phyloP scores from a whole-genome alignment of 2,888 invertebrate genomes.

The Acanthosoma haemorrhoidale region DNA sequence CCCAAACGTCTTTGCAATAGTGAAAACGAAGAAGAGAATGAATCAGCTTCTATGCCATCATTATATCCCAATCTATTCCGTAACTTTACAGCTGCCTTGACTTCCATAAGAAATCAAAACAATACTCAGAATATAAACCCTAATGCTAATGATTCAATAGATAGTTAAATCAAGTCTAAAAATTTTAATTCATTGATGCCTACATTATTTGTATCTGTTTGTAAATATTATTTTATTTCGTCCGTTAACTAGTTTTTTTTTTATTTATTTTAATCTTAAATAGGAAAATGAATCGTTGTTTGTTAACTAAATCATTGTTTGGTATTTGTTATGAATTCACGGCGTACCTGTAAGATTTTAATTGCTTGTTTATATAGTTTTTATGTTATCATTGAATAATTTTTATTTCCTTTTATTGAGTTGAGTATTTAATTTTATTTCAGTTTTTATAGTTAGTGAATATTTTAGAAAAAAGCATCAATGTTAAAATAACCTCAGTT shows the following conservation, averaged over 20 bases:
- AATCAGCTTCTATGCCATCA: neutral
- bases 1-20: neutral
- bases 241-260: slow-evolving; percentile 3
- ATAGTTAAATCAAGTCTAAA: neutral
- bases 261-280: neutral
- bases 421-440: too few relatives aligned
- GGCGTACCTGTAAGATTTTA: too few relatives aligned
- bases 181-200: neutral
- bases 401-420: neutral
- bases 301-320: neutral
- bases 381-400: neutral
- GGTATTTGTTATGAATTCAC: too few relatives aligned
- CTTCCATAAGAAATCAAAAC: too few relatives aligned
- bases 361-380: neutral
- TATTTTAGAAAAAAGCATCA: too few relatives aligned
- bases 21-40: neutral
- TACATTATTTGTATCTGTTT: too few relatives aligned
- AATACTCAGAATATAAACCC: neutral
- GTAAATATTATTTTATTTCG: slow-evolving; percentile 5
- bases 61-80: neutral
- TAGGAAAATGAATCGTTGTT: too few relatives aligned
- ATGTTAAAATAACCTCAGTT: too few relatives aligned
- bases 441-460: too few relatives aligned
- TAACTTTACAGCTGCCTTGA: neutral
- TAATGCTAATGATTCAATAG: neutral